Conservation (phyloP, 2,797 vertebrate genomes). For the Rachycentron canadum region DNA sequence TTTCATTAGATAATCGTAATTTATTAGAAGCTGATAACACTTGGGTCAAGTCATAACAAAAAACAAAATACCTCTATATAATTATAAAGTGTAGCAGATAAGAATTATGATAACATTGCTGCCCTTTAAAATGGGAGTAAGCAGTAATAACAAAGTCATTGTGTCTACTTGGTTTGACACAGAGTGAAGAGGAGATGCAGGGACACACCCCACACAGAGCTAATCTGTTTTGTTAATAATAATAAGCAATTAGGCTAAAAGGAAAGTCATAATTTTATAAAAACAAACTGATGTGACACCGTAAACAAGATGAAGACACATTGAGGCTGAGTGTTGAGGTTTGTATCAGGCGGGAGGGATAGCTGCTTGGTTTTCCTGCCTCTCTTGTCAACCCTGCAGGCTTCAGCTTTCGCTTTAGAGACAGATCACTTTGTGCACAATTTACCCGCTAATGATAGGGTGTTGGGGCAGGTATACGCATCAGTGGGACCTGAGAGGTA, state of each 20-base stretch:
- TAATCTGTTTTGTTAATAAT: background rate
- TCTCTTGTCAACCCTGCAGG: constrained; percentile 54
- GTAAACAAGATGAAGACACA: background rate
- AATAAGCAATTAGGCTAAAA: background rate
- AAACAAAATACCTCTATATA: background rate
- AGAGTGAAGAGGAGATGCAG: background rate
- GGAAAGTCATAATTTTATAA: too few species aligned
- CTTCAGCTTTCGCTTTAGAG: constrained; percentile 55
- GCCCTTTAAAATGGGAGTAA: background rate
- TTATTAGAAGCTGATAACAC: background rate
- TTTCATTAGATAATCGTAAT: background rate
- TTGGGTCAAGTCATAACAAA: background rate
- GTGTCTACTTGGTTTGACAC: background rate
- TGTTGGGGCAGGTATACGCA: constrained; percentile 54
- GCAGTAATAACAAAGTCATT: background rate
- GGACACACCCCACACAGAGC: background rate
- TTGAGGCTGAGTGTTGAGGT: background rate
- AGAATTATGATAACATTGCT: background rate
- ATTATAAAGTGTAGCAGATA: background rate
- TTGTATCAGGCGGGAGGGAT: constrained; percentile 12
- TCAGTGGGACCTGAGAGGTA: constrained; percentile 56
- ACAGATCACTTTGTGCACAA: constrained; percentile 71
- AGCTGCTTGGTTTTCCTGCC: constrained; percentile 46
- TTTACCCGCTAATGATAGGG: constrained; percentile 71
- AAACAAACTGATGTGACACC: background rate